Evolutionary conservation across 2,888 invertebrate genomes (phyloP), one percentile per base, ranked within the genome.

Genomic region (Teinopalpus imperialis): DNA sequence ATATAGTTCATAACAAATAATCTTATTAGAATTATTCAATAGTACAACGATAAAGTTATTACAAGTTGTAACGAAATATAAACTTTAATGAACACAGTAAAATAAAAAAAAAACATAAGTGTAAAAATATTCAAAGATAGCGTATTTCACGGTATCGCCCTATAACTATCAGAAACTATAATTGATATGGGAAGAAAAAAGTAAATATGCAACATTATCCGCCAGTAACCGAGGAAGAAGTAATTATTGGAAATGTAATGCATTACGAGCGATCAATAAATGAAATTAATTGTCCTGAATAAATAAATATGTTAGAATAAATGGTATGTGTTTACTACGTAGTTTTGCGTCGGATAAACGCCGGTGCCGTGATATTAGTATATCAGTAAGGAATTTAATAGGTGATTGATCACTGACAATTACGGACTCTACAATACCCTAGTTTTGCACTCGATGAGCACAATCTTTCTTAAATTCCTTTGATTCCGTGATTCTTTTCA

Each of bases 351-450:
- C 42, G 42, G 42, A 21, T 13, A 13, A 29, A 41, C 31, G 8
- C 23, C n/a, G 20, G 7, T 1, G 3, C 3, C n/a, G 24, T 9
- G 24, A 18, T 18, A 10, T 16, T 5, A 18, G 3, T 3, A n/a
- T 34, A 18, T 32, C 32, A 21, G 27, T 8, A n/a, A 30, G 13
- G 35, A 21, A 27, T 43, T 20, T 10, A 29, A 43, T 29, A 3
- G 14, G 55, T 56, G 57, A 61, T 58, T 63, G 63, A 66, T 62
- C 60, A 56, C 54, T 51, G 65, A 56, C 69, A 57, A 66, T 65
- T 62, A 62, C 48, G 54, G 60, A 52, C 54, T 52, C 58, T 66
- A n/a, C n/a, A n/a, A n/a, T 60, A 70, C 66, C 68, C 62, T 10
- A 24, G 8, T 27, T 27, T 16, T 16, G 9, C 3, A 14, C 24